Evolutionary conservation across 2,797 vertebrate genomes (phyloP).

Genomic region (Poeciliopsis infans): DNA sequence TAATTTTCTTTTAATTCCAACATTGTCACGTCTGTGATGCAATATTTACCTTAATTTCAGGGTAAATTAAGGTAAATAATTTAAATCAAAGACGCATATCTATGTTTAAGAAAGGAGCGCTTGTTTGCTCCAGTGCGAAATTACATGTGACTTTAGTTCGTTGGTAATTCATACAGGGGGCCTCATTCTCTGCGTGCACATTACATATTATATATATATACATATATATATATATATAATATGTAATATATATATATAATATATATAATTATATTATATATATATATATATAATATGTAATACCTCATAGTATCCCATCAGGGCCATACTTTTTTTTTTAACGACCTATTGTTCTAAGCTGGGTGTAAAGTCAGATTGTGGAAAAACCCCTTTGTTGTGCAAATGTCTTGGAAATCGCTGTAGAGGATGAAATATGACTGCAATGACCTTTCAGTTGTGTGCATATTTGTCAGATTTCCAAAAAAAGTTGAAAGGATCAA

Average conservation of each 20-base stretch:
- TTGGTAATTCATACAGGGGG: conserved; percentile 81
- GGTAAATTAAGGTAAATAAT: too few relatives aligned
- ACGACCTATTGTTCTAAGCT: conserved; percentile 86
- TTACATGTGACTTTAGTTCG: conserved; percentile 79
- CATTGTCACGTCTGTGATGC: conserved; percentile 63
- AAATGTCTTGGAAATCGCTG: conserved; percentile 90
- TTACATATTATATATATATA: too few relatives aligned
- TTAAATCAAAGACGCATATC: conserved; percentile 73
- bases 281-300: conserved; percentile 79
- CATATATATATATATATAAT: too few relatives aligned
- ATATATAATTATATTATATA: too few relatives aligned
- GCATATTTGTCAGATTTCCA: conserved; percentile 94
- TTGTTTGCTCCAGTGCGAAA: conserved; percentile 80
- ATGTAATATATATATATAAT: too few relatives aligned
- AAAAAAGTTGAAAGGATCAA: conserved; percentile 97
- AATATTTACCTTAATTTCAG: conserved; percentile 75
- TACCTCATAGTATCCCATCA: conserved; percentile 80
- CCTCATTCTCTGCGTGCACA: conserved; percentile 34
- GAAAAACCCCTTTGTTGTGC: conserved; percentile 91
- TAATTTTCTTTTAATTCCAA: conserved; percentile 50
- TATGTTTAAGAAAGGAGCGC: conserved; percentile 75
- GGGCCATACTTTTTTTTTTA: conserved; percentile 82
- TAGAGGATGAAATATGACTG: conserved; percentile 92
- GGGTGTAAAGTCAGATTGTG: conserved; percentile 89
- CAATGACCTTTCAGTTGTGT: conserved; percentile 95